Evolutionary conservation across 2,888 invertebrate species (phyloP).

Genomic region (Drosophila hawaiiensis): DNA sequence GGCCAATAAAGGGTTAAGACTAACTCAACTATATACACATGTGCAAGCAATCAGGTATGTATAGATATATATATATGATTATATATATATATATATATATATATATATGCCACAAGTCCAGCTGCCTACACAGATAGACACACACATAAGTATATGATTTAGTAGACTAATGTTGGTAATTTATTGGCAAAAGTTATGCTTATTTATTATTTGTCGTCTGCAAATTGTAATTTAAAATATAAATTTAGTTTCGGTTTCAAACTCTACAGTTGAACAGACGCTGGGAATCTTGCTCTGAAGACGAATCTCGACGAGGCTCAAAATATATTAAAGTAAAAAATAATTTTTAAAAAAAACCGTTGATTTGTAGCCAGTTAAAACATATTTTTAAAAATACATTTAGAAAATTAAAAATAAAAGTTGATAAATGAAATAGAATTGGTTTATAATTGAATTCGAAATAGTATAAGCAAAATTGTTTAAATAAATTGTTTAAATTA

Average conservation of each 20-base stretch:
- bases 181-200: background rate
- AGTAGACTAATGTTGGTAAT: background rate
- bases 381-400: background rate
- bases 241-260: background rate
- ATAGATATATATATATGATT: background rate
- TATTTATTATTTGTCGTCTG: background rate
- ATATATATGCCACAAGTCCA: background rate
- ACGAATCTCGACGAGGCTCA: background rate
- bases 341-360: background rate
- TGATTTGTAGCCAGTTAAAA: background rate
- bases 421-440: background rate
- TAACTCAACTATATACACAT: background rate
- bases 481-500: background rate
- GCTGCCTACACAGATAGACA: background rate
- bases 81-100: background rate
- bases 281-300: background rate
- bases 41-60: background rate
- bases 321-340: background rate
- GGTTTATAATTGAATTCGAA: background rate
- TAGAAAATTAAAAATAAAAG: background rate
- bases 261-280: background rate
- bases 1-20: conserved; percentile 25
- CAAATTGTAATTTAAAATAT: background rate
- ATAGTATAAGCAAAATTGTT: no score
- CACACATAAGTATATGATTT: background rate